A percentile compares a stretch with the other conserved stretches of the same genome.
These are phyloP conservation scores for Drosophila formosana DNA, from an alignment of 2,888 invertebrate genomes.

Conservation along the genomic window DNA sequence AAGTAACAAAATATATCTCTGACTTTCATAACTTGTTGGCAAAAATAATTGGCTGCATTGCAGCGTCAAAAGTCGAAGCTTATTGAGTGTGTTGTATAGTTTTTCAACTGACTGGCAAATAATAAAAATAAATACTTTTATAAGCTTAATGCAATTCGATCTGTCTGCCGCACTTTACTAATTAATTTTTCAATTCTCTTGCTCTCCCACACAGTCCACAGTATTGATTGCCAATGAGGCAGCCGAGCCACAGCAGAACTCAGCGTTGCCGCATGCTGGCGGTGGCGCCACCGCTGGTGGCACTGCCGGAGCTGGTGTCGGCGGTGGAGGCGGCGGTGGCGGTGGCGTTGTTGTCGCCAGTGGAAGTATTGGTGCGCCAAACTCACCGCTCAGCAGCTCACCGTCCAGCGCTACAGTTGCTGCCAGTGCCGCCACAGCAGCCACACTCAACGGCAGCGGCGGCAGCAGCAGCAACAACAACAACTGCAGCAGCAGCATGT, in stretches of 20 bases:
- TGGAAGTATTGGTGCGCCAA: slow-evolving; percentile 55
- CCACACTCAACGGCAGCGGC: slow-evolving; percentile 57
- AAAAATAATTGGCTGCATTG: too few relatives aligned
- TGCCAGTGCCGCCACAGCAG: slow-evolving; percentile 44
- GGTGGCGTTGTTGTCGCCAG: slow-evolving; percentile 36
- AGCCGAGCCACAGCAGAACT: slow-evolving; percentile 80
- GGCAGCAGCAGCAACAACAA: slow-evolving; percentile 43
- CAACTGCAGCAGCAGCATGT: slow-evolving; percentile 43
- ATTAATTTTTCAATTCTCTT: slow-evolving; percentile 39
- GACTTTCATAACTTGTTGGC: too few relatives aligned
- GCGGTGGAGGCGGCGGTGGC: slow-evolving; percentile 28
- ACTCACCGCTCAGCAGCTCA: slow-evolving; percentile 71
- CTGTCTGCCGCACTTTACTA: slow-evolving; percentile 31
- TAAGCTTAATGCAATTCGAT: slow-evolving; percentile 15
- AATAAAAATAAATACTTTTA: not conserved
- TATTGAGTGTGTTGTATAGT: too few relatives aligned
- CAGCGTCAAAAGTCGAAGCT: too few relatives aligned
- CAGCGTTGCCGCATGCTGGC: slow-evolving; percentile 64
- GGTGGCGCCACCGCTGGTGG: slow-evolving; percentile 39
- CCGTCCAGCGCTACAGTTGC: slow-evolving; percentile 73
- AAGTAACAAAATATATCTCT: too few relatives aligned
- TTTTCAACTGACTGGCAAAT: too few relatives aligned
- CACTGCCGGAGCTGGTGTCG: slow-evolving; percentile 29
- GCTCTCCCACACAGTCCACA: slow-evolving; percentile 79
- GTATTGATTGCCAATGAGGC: slow-evolving; percentile 87